A percentile compares a stretch with the other conserved stretches of the same genome.
These are phyloP conservation scores for Tanytarsus gracilentus DNA, from an alignment of 2,888 invertebrate genomes.

Conservation along the genomic window DNA sequence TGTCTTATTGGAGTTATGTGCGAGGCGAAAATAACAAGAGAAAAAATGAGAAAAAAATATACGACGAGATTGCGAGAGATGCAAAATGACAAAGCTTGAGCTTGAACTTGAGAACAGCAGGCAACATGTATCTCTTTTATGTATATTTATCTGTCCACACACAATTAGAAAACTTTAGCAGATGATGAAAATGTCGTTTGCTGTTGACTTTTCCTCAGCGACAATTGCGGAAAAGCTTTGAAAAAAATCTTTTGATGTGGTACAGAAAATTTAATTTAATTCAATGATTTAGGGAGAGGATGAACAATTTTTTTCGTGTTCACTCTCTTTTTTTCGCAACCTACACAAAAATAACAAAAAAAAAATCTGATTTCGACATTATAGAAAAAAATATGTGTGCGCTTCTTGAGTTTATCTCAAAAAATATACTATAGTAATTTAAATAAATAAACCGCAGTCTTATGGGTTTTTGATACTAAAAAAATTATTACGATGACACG, in stretches of 20 bases:
- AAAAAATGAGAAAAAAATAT: no score
- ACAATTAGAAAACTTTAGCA: no score
- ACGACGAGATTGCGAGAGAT: no score
- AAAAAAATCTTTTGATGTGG: not conserved
- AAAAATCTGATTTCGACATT: not conserved
- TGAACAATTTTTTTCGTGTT: not conserved
- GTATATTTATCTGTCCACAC: no score
- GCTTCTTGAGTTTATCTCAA: not conserved
- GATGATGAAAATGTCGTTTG: no score
- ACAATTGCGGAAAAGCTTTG: constrained; percentile 1
- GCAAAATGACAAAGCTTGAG: not conserved
- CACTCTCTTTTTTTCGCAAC: not conserved
- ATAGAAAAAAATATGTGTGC: not conserved
- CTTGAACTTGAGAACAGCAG: constrained; percentile 3
- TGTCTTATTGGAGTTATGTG: no score
- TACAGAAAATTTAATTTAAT: constrained; percentile 5
- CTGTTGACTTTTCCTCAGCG: not conserved
- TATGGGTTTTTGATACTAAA: no score
- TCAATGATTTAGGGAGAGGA: no score
- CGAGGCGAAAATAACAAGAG: no score
- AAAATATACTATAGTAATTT: not conserved
- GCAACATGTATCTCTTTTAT: no score
- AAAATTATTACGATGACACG: no score
- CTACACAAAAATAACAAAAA: constrained; percentile 2
- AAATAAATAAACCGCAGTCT: not conserved